A percentile compares a stretch with the other conserved stretches of the same genome.
These are phyloP conservation scores for Coenonympha arcania DNA, from an alignment of 2,888 invertebrate species.

Conservation along the genomic window DNA sequence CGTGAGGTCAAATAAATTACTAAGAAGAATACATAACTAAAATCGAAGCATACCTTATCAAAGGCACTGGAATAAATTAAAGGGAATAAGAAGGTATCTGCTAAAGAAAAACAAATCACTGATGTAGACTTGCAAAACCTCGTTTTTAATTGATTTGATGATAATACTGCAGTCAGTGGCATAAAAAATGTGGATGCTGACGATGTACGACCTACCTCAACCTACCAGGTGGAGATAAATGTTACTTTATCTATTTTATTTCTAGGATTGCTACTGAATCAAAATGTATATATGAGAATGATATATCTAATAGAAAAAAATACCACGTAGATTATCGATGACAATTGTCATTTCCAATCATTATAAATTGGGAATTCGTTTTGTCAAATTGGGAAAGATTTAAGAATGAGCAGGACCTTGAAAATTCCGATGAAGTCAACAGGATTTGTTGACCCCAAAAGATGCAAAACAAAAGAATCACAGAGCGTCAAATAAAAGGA, in stretches of 20 bases:
- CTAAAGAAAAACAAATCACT: neutral
- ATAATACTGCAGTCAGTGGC: too few relatives aligned
- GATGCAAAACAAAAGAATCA: neutral
- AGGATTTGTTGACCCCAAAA: neutral
- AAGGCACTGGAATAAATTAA: neutral
- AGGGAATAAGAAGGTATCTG: neutral
- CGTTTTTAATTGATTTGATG: too few relatives aligned
- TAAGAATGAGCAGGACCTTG: neutral
- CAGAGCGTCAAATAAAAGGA: constrained; percentile 1
- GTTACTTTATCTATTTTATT: too few relatives aligned
- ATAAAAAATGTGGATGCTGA: too few relatives aligned
- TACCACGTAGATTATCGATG: too few relatives aligned
- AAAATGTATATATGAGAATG: too few relatives aligned
- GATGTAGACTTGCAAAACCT: neutral
- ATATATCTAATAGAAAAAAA: too few relatives aligned
- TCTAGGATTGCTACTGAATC: too few relatives aligned
- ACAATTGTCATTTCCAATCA: neutral
- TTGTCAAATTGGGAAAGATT: neutral
- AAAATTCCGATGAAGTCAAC: neutral
- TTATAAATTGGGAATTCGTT: too few relatives aligned
- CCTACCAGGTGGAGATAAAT: too few relatives aligned
- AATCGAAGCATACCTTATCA: neutral
- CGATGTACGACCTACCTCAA: too few relatives aligned
- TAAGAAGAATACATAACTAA: neutral
- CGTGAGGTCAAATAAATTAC: too few relatives aligned